Evolutionary conservation across 1,140 invertebrate species (phyloP).

Genomic region (Drosophila yakuba): DNA sequence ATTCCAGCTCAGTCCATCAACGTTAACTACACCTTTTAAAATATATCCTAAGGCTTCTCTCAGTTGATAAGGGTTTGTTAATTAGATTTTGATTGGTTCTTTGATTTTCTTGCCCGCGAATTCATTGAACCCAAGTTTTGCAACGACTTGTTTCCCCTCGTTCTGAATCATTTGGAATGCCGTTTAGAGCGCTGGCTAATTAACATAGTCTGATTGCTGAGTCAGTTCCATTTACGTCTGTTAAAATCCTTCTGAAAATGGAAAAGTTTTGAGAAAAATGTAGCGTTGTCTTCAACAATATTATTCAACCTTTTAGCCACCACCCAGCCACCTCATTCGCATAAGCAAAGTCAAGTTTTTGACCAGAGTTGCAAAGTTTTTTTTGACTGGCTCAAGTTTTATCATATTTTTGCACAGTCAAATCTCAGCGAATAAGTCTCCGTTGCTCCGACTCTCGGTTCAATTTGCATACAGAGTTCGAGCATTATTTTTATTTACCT

Average conservation of each 20-base stretch:
- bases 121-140: not conserved
- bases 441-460: constrained; percentile 46
- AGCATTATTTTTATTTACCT: constrained; percentile 84
- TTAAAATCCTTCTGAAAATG: not conserved
- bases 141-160: not conserved
- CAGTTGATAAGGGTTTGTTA: not conserved
- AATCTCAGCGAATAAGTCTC: constrained; percentile 64
- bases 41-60: not conserved
- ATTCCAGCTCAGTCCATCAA: too few relatives aligned
- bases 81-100: not conserved
- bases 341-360: constrained; percentile 55
- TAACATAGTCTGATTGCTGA: constrained; percentile 52
- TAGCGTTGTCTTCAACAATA: constrained; percentile 62
- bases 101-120: not conserved
- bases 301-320: constrained; percentile 53
- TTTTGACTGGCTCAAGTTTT: constrained; percentile 73
- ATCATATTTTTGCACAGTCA: constrained; percentile 73
- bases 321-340: constrained; percentile 14
- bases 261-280: constrained; percentile 30
- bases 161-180: constrained; percentile 50
- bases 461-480: constrained; percentile 80
- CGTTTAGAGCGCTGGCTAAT: constrained; percentile 59
- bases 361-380: constrained; percentile 64
- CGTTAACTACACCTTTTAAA: too few relatives aligned
- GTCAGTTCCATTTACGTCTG: constrained; percentile 32